Evolutionary conservation across 2,113 vertebrate species (phyloP).

Genomic region (Orcinus orca): DNA sequence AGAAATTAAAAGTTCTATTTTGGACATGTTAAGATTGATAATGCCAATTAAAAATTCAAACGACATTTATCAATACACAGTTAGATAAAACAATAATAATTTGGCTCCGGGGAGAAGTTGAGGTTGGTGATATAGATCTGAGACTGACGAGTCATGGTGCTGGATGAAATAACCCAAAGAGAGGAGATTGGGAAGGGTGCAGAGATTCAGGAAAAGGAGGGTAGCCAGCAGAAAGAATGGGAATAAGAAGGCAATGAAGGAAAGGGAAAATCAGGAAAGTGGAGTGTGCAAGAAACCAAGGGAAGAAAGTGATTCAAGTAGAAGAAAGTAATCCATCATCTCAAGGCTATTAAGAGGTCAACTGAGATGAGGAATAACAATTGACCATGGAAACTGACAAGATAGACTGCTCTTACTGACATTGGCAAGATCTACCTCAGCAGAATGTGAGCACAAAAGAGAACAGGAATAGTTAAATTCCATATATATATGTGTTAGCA

Average conservation of each 20-base stretch:
- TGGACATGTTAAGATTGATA: background rate
- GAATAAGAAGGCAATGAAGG: background rate
- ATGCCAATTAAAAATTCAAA: background rate
- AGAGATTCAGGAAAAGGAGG: background rate
- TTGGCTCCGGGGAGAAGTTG: background rate
- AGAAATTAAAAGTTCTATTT: background rate
- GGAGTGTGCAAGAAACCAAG: background rate
- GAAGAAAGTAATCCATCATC: background rate
- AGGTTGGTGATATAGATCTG: background rate
- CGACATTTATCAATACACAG: background rate
- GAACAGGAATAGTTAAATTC: background rate
- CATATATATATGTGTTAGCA: too few species aligned
- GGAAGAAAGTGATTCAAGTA: background rate
- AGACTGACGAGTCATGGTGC: background rate
- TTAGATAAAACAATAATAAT: background rate
- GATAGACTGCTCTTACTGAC: background rate
- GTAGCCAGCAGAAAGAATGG: background rate
- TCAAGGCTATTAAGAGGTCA: constrained; percentile 23
- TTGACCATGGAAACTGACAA: background rate
- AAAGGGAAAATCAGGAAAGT: background rate
- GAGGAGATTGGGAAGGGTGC: background rate
- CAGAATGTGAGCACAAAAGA: background rate
- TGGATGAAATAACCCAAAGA: background rate
- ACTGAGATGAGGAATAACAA: background rate
- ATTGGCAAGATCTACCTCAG: background rate